phyloP scores from a whole-genome alignment of 1,140 invertebrate genomes.

The Coenobita brevimanus region DNA sequence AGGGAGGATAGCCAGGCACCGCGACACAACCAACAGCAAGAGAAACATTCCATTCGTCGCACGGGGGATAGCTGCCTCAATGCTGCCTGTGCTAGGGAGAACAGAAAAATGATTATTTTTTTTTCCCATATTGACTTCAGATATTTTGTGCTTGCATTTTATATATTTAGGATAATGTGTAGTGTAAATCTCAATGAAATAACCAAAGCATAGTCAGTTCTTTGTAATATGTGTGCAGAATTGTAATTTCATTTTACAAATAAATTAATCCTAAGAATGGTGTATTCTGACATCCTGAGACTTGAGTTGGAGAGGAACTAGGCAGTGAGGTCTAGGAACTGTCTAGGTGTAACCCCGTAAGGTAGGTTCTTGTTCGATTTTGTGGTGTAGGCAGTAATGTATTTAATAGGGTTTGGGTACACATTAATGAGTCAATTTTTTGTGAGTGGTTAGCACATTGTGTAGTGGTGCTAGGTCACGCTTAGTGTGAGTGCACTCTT shows the following conservation, averaged over 20 bases:
- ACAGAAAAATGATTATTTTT: slow-evolving; percentile 11
- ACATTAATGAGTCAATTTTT: slow-evolving; percentile 1
- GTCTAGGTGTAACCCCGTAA: slow-evolving; percentile 50
- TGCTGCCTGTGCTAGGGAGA: slow-evolving; percentile 44
- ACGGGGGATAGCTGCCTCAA: slow-evolving; percentile 26
- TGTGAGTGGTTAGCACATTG: slow-evolving; percentile 62
- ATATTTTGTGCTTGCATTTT: slow-evolving; percentile 61
- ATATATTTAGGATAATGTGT: slow-evolving; percentile 61
- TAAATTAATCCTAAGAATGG: slow-evolving; percentile 65
- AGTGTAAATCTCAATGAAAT: slow-evolving; percentile 36
- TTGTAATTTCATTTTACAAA: slow-evolving; percentile 66
- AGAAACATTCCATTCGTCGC: slow-evolving; percentile 59
- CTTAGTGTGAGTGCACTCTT: slow-evolving; percentile 62
- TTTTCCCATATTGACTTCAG: not conserved
- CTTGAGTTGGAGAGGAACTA: slow-evolving; percentile 43
- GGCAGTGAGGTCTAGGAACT: slow-evolving; percentile 52
- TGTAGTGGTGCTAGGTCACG: slow-evolving; percentile 62
- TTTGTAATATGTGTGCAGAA: slow-evolving; percentile 61
- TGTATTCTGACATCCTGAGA: slow-evolving; percentile 58
- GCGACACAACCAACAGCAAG: slow-evolving; percentile 51
- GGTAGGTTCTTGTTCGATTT: slow-evolving; percentile 54
- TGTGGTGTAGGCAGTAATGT: slow-evolving; percentile 66
- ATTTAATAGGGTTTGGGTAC: slow-evolving; percentile 56
- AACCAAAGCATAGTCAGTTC: slow-evolving; percentile 60
- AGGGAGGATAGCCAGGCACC: slow-evolving; percentile 47